Conservation (phyloP, 2,888 invertebrate genomes). For the Tipula lateralis region DNA sequence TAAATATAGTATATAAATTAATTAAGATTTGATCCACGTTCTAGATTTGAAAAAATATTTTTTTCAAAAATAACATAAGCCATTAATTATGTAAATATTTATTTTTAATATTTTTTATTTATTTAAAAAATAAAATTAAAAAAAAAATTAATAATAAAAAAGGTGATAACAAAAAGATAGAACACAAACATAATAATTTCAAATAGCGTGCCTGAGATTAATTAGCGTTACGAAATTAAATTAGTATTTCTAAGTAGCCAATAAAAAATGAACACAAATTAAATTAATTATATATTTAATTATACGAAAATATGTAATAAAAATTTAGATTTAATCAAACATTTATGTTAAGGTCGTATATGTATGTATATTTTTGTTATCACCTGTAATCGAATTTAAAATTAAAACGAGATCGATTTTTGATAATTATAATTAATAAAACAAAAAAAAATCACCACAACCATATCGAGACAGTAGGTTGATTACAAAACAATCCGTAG, state of each 20-base stretch:
- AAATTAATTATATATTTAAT: neutral
- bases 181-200: neutral
- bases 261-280: neutral
- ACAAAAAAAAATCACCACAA: neutral
- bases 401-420: neutral
- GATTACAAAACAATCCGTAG: neutral
- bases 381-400: neutral
- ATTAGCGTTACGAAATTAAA: neutral
- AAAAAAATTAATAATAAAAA: neutral
- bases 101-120: neutral
- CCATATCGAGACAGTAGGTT: neutral
- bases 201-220: neutral
- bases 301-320: too few species aligned
- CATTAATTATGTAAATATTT: neutral
- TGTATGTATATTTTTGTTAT: neutral
- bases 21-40: neutral
- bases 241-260: neutral
- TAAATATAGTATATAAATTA: neutral
- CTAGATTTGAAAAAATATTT: neutral
- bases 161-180: neutral
- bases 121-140: neutral
- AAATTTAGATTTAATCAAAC: too few species aligned
- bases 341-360: neutral
- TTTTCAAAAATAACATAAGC: neutral
- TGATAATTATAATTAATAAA: neutral